Evolutionary conservation across 2,113 vertebrate species (phyloP).

Genomic region (Terrapene triunguis): DNA sequence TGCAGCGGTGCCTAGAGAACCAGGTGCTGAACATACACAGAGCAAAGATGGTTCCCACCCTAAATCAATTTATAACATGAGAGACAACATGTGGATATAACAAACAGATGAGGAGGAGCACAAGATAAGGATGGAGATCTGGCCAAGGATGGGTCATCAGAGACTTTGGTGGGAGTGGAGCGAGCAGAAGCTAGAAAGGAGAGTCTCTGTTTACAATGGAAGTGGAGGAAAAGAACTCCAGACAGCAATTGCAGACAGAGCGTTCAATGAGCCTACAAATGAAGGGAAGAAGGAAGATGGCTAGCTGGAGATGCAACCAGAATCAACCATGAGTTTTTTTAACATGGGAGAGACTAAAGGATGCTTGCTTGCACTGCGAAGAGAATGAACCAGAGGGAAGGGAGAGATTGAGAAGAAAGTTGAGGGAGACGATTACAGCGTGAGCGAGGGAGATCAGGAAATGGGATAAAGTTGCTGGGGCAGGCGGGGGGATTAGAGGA

Average conservation of each 20-base stretch:
- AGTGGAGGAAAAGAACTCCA: neutral
- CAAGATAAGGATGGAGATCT: neutral
- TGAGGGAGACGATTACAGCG: neutral
- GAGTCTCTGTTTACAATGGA: neutral
- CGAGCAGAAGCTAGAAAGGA: neutral
- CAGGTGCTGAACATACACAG: neutral
- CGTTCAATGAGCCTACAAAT: neutral
- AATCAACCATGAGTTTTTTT: neutral
- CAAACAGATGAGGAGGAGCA: neutral
- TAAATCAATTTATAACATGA: neutral
- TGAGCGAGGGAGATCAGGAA: neutral
- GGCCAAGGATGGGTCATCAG: neutral
- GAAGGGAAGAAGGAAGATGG: neutral
- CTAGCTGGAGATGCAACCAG: neutral
- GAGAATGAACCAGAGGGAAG: neutral
- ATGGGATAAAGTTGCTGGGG: accelerated
- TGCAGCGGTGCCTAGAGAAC: neutral
- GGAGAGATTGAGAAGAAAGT: neutral
- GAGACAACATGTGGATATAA: neutral
- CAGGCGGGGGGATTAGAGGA: neutral
- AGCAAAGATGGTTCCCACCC: neutral
- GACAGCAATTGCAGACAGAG: accelerated
- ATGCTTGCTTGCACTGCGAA: neutral
- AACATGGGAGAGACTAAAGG: too few relatives aligned
- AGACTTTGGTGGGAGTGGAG: neutral